A percentile compares a stretch with the other conserved stretches of the same genome.
Evolutionary conservation across 2,113 vertebrate genomes (phyloP).

Genomic region (Sphaerodactylus townsendi): DNA sequence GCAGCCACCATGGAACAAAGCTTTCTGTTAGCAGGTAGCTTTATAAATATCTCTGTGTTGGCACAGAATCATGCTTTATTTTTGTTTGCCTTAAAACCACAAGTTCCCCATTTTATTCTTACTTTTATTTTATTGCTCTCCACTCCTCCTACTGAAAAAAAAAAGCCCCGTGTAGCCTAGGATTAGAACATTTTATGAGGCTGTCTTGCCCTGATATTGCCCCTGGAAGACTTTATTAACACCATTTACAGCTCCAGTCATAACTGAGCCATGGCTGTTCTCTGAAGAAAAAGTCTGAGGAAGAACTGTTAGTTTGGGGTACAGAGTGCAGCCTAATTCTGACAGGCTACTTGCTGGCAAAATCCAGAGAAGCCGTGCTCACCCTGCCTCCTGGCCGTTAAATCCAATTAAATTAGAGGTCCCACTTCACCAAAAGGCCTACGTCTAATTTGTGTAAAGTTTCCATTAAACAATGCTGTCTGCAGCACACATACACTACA

Average conservation of each 20-base stretch:
- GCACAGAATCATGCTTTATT: background rate
- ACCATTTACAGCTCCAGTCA: slow-evolving; percentile 62
- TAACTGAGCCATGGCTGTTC: slow-evolving; percentile 27
- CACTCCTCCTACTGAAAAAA: background rate
- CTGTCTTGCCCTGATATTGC: slow-evolving; percentile 48
- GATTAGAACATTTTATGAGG: slow-evolving; percentile 59
- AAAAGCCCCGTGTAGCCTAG: slow-evolving; percentile 17
- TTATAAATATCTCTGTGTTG: slow-evolving; percentile 35
- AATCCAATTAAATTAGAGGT: slow-evolving; percentile 78
- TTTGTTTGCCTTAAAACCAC: slow-evolving; percentile 45
- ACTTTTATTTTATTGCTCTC: slow-evolving; percentile 45
- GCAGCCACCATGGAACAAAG: background rate
- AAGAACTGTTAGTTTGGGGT: slow-evolving; percentile 61
- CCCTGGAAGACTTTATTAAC: slow-evolving; percentile 65
- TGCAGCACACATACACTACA: slow-evolving; percentile 55
- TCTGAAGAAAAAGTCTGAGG: slow-evolving; percentile 9
- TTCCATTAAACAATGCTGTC: slow-evolving; percentile 73
- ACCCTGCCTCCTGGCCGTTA: slow-evolving; percentile 62
- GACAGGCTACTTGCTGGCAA: slow-evolving; percentile 53
- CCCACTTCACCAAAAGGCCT: slow-evolving; percentile 68
- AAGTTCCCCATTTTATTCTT: slow-evolving; percentile 38
- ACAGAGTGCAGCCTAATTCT: slow-evolving; percentile 54
- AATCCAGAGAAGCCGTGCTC: slow-evolving; percentile 24
- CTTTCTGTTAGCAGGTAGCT: background rate
- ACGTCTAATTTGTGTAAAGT: slow-evolving; percentile 74